Evolutionary conservation across 1,140 invertebrate genomes (phyloP), one percentile per base, ranked within the genome.

Genomic region (Delia radicum): DNA sequence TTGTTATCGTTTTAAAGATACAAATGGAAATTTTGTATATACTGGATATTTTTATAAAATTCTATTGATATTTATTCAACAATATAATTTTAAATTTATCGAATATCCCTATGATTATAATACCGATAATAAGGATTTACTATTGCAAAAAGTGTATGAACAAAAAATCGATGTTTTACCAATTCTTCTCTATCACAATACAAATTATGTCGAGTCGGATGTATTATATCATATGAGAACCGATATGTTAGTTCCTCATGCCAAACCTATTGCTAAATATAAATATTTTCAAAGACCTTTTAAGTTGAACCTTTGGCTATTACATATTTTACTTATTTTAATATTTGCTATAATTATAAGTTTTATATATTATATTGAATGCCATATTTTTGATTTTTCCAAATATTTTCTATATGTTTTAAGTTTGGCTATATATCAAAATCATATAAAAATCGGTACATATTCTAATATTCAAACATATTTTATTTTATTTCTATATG

Each of bases 61-160:
- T 18, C 13, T 75, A 27, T 10, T 48, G 15, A 42, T 15, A n/a
- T 75, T 75, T 21, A 21, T 48, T 2, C 0, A 67, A 67, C 15
- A 61, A 5, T 67, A 67, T 24, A 75, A 75, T 42, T 63, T 63
- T 3, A 69, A 31, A 48, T 75, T 75, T 21, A 1, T 27, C n/a
- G 62, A 67, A 65, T 42, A 67, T 26, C 61, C 24, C 2, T n/a
- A 46, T 27, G 33, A 63, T 12, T 67, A 37, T n/a, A 27, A 75
- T 7, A 21, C 42, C 26, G n/a, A 67, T 27, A 42, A 75, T 13
- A 28, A 18, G 27, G 42, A 37, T 1, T 7, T 7, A 2, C 29
- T 46, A 2, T 15, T 74, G 1, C 0, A 2, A 12, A 31, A 21
- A 7, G 24, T 74, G 18, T 10, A 24, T 3, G 27, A 6, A 10